Conservation (phyloP, 2,888 invertebrate species). For the Caradrina clavipalpis region DNA sequence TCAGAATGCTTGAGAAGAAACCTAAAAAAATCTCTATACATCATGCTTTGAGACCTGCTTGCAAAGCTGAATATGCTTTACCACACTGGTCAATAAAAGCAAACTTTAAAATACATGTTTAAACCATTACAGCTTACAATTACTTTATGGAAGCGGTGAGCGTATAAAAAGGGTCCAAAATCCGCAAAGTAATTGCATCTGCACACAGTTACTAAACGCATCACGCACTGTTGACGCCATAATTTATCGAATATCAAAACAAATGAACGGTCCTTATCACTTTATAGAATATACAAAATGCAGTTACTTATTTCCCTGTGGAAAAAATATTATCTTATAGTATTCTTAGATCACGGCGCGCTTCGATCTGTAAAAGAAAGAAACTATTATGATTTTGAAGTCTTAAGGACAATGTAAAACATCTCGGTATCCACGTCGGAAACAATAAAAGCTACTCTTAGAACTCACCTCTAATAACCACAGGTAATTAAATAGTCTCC, state of each 20-base stretch:
- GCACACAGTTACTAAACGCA: slow-evolving; percentile 85
- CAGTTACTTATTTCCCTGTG: slow-evolving; percentile 92
- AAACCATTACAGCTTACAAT: slow-evolving; percentile 86
- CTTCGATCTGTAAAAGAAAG: slow-evolving; percentile 88
- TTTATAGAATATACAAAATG: slow-evolving; percentile 92
- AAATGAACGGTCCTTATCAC: slow-evolving; percentile 91
- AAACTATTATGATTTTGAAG: slow-evolving; percentile 57
- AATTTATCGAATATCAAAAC: slow-evolving; percentile 90
- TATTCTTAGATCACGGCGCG: slow-evolving; percentile 91
- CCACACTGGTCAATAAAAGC: slow-evolving; percentile 85
- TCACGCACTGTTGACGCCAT: slow-evolving; percentile 88
- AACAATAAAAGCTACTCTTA: background rate
- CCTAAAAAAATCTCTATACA: slow-evolving; percentile 90
- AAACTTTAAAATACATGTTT: slow-evolving; percentile 86
- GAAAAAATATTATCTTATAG: slow-evolving; percentile 91
- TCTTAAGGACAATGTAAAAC: background rate
- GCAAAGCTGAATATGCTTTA: slow-evolving; percentile 86
- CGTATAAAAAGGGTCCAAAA: slow-evolving; percentile 89
- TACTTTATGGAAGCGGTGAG: slow-evolving; percentile 89
- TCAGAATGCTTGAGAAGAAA: slow-evolving; percentile 88
- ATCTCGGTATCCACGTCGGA: background rate
- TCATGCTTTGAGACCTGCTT: slow-evolving; percentile 87
- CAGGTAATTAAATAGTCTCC: slow-evolving; percentile 99
- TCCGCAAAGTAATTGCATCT: slow-evolving; percentile 89
- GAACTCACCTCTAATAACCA: slow-evolving; percentile 96